Percentiles rank a stretch among this genome's conserved stretches.
phyloP scores from a whole-genome alignment of 2,113 vertebrate genomes.

The Heterocephalus glaber region DNA sequence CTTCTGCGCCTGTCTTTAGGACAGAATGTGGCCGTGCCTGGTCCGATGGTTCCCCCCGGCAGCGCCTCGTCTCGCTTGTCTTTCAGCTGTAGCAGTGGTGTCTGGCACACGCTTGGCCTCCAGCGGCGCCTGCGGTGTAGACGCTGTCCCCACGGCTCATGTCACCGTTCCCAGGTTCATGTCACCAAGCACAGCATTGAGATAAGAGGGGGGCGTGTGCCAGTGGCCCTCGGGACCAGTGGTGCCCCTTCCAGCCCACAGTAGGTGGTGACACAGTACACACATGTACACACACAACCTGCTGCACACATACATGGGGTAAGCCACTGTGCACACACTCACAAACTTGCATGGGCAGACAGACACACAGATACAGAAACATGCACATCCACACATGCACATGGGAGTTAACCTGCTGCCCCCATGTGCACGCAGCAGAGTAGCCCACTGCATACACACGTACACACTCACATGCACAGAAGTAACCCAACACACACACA shows the following conservation, averaged over 20 bases:
- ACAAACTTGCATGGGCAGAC: neutral
- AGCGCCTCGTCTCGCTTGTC: neutral
- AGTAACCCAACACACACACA: neutral
- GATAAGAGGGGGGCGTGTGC: neutral
- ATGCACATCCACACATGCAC: neutral
- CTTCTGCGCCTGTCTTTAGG: neutral
- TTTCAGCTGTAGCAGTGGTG: no score
- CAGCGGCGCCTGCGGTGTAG: accelerated
- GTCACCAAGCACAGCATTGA: neutral
- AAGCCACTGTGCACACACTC: neutral
- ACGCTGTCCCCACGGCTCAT: accelerated
- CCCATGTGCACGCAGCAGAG: neutral
- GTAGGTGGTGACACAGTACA: neutral
- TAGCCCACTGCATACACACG: neutral
- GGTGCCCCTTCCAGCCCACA: no score
- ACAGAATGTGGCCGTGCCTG: accelerated
- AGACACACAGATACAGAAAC: neutral
- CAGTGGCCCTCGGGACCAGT: neutral
- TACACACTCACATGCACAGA: neutral
- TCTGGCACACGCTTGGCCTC: no score
- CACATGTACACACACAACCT: neutral
- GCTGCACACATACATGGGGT: neutral
- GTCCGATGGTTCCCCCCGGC: no score
- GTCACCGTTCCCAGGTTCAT: neutral
- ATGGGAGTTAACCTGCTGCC: no score